These are phyloP conservation scores for Brienomyrus brachyistius DNA, from an alignment of 2,113 vertebrate genomes.

Conservation along the genomic window DNA sequence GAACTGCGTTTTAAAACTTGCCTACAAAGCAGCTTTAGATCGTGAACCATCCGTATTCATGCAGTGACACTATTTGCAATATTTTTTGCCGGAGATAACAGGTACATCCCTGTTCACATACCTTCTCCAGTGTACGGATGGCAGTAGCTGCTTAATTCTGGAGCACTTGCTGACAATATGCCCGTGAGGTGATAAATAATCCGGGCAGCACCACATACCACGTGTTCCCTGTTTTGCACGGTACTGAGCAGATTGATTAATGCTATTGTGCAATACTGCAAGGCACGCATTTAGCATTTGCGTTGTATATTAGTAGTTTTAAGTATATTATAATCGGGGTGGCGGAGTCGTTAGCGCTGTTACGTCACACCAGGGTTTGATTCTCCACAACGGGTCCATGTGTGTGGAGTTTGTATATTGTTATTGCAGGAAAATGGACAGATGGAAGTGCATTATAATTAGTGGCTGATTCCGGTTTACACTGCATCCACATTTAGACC, in stretches of 20 bases:
- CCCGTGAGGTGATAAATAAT: neutral
- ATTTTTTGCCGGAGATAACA: neutral
- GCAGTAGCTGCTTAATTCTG: neutral
- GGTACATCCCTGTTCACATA: neutral
- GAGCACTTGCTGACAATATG: neutral
- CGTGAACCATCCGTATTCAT: neutral
- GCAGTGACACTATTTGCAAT: neutral
- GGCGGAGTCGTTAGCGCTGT: no score
- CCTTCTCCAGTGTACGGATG: neutral
- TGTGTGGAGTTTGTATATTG: no score
- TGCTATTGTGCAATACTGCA: neutral
- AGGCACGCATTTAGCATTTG: neutral
- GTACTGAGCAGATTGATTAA: neutral
- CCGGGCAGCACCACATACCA: neutral
- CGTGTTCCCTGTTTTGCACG: neutral
- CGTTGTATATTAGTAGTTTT: neutral
- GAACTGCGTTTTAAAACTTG: neutral
- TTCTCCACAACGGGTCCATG: no score
- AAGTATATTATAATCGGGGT: neutral
- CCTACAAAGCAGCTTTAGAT: neutral
- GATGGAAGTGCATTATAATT: neutral
- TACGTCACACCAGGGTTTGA: no score
- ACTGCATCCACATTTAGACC: neutral
- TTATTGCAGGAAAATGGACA: neutral
- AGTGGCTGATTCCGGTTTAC: neutral